Evolutionary conservation across 2,113 vertebrate genomes (phyloP), one percentile per base, ranked within the genome.

Genomic region (Oncorhynchus kisutch): DNA sequence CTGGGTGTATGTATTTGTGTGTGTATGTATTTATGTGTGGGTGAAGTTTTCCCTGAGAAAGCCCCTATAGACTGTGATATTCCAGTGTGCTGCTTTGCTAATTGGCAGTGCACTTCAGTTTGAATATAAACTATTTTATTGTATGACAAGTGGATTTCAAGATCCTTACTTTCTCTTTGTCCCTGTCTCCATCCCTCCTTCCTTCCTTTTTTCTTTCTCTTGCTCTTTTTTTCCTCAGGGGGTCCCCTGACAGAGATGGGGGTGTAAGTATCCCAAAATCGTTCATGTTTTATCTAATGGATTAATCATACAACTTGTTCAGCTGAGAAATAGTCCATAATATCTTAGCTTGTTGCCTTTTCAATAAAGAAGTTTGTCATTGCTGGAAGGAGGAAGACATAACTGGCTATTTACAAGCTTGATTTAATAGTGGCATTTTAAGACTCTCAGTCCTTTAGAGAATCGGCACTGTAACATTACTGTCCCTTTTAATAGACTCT

Each of bases 241-340:
- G 98, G 78, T 99, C 97, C 0, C 98, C 97, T 0, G 97, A 99
- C 91, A 94, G 96, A 94, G 98, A 99, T 1, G 94, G 94, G 82
- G 94, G 94, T 82, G 98, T 99, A 95, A 98, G 98, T 98, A 94
- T 79, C 48, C 20, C 0, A 79, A 9, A 6, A 59, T 83, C 27
- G 5, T 27, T 66, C 24, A 25, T 20, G 11, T 11, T 13, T 25
- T 27, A 66, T 66, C 64, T 3, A 13, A 25, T 7, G 20, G 27
- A 74, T 51, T 51, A 70, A 73, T 70, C 39, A 72, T 12, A 8
- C 5, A 9, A 39, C 77, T 57, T 0, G 69, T 78, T 76, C 2
- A 68, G 64, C 60, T 81, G 0, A 70, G 48, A 49, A 75, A 81
- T 14, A n/a, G 5, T 20, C 13, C 8, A n/a, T 4, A 34, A 39